Conservation (phyloP, 2,113 vertebrate species). For the Amphiprion ocellaris region DNA sequence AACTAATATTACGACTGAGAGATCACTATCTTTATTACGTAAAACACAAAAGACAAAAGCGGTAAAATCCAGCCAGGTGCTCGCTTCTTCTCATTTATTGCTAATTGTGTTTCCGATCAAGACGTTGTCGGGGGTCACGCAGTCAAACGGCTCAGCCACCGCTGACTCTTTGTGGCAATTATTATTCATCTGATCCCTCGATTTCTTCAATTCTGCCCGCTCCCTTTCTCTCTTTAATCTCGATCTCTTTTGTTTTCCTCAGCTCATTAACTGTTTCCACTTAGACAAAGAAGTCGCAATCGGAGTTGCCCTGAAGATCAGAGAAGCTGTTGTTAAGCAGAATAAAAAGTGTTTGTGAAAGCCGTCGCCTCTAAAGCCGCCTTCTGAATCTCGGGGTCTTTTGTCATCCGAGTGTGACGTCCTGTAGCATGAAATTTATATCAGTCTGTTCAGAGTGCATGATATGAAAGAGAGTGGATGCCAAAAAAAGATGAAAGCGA, state of each 20-base stretch:
- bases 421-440: constrained; percentile 61
- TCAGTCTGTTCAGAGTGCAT: constrained; percentile 30
- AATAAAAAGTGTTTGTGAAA: constrained; percentile 28
- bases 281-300: constrained; percentile 40
- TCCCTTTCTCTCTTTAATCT: constrained; percentile 49
- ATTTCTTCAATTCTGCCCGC: constrained; percentile 37
- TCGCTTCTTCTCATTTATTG: constrained; percentile 2
- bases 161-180: constrained; percentile 37
- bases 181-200: constrained; percentile 45
- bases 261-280: constrained; percentile 38
- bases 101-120: constrained; percentile 41
- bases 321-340: constrained; percentile 12
- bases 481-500: constrained; percentile 38
- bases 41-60: constrained; percentile 8
- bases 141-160: constrained; percentile 24
- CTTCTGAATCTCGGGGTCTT: constrained; percentile 3
- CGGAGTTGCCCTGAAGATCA: constrained; percentile 30
- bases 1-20: constrained; percentile 14
- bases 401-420: constrained; percentile 17
- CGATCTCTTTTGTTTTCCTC: constrained; percentile 45
- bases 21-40: constrained; percentile 6
- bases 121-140: constrained; percentile 13
- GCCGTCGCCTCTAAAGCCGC: constrained; percentile 16
- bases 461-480: constrained; percentile 43
- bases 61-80: constrained; percentile 12